Base-by-base conservation (phyloP, 2,113 vertebrate genomes). In the Pelecanoides urinatrix region DNA sequence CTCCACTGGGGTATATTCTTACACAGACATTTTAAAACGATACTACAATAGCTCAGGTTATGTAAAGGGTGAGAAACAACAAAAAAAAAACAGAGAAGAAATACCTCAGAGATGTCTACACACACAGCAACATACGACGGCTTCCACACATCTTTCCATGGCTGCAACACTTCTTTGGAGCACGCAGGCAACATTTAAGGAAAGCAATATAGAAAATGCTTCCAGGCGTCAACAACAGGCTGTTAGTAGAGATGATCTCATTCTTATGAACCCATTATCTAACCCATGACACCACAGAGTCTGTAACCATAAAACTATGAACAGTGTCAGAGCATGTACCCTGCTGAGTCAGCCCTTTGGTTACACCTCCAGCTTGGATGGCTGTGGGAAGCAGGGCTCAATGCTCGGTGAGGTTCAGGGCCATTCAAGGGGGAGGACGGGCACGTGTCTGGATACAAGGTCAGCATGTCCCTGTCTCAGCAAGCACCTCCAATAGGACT, bases 1-100 rank as follows among this genome's bases (percentile, higher is more conserved):
- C 44, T 79, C 22, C 27, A 36, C 2, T 12, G 40, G 40, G 40
- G 40, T 40, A 11, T 62, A 47, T 38, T 62, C 21, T 61, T 61
- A 23, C 9, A 32, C 0, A 1, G 27, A 20, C 9, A 13, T 30
- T 58, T 79, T 63, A 21, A 25, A 19, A 42, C 42, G 32, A 42
- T 11, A 65, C 3, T 65, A 50, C 21, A 45, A 6, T 42, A 81
- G 20, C 36, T 65, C 14, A 61, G 26, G 10, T 70, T 80, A 52
- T 6, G 10, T n/a, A 75, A 68, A 68, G 1, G 13, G 38, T 32
- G 27, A 40, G 6, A 11, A 61, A 50, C 16, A 36, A 6, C 22
- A 9, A 50, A 40, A 36, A 11, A 20, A 38, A 2, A 2, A 1
- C 8, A 45, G 4, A 19, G 8, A 58, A 0, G 3, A 36, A 72